A percentile compares a stretch with the other conserved stretches of the same genome.
These are phyloP conservation scores for Glomeris maerens DNA, from an alignment of 1,140 invertebrate species.

Conservation along the genomic window DNA sequence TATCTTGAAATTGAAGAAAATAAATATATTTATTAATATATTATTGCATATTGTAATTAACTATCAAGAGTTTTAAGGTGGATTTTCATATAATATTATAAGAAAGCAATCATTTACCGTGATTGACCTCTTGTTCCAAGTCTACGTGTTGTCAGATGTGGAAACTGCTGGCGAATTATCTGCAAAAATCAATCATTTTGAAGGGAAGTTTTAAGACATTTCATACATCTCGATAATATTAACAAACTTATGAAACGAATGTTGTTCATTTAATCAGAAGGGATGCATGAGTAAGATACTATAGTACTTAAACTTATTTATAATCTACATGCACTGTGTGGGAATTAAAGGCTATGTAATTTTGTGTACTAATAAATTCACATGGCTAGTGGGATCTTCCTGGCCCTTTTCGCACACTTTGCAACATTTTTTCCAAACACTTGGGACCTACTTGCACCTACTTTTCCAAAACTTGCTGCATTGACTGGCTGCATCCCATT, in stretches of 20 bases:
- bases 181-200: slow-evolving; percentile 18
- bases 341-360: no score
- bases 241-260: neutral
- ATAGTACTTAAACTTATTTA: no score
- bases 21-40: neutral
- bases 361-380: neutral
- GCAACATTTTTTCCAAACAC: neutral
- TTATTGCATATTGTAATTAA: no score
- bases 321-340: no score
- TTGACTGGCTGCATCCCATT: slow-evolving; percentile 39
- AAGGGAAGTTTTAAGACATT: slow-evolving; percentile 1
- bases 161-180: slow-evolving; percentile 43
- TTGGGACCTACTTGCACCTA: slow-evolving; percentile 17
- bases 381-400: neutral
- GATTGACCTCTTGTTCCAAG: slow-evolving; percentile 42
- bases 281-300: no score
- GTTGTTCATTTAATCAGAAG: neutral
- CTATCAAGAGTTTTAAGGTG: neutral
- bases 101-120: slow-evolving; percentile 26
- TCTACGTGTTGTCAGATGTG: slow-evolving; percentile 37
- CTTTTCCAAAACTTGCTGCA: slow-evolving; percentile 45
- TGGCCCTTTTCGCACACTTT: neutral
- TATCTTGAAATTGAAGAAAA: slow-evolving; percentile 26
- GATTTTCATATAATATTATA: neutral
- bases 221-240: neutral